Evolutionary conservation across 53 echinoderm and acorn worm species (phyloP).

Genomic region (Echinarachnius parma): DNA sequence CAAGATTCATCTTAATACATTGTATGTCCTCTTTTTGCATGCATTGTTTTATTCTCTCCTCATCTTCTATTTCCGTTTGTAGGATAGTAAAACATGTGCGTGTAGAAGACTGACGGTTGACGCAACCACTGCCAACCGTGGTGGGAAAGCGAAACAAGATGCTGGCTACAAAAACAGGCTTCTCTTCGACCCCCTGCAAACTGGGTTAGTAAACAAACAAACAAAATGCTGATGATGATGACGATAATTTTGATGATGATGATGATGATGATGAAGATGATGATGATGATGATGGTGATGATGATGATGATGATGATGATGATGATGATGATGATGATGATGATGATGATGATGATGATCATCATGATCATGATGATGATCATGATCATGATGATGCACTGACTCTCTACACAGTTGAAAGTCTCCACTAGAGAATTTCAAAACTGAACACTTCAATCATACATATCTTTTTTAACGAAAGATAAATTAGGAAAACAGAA

Average conservation of each 20-base stretch:
- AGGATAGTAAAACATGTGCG: constrained; percentile 85
- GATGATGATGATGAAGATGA: not conserved
- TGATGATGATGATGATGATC: constrained; percentile 1
- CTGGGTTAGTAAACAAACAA: constrained; percentile 83
- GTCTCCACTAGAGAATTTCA: not conserved
- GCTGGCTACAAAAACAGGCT: constrained; percentile 79
- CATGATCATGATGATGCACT: not conserved
- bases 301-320: not conserved
- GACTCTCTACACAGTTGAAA: not conserved
- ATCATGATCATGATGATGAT: constrained; percentile 4
- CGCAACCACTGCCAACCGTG: constrained; percentile 54
- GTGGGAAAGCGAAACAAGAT: constrained; percentile 38
- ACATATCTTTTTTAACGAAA: too few species aligned
- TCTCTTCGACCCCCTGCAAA: constrained; percentile 58
- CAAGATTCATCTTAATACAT: too few species aligned
- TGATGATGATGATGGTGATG: not conserved
- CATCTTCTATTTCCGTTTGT: too few species aligned
- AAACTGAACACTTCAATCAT: not conserved
- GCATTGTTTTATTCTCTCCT: too few species aligned
- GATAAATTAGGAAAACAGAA: too few species aligned
- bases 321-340: not conserved
- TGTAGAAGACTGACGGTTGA: constrained; percentile 76
- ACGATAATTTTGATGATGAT: not conserved
- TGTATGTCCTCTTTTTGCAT: too few species aligned
- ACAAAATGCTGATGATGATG: not conserved